Base-by-base conservation (phyloP, 2,797 vertebrate genomes). In the Danio tinwini region DNA sequence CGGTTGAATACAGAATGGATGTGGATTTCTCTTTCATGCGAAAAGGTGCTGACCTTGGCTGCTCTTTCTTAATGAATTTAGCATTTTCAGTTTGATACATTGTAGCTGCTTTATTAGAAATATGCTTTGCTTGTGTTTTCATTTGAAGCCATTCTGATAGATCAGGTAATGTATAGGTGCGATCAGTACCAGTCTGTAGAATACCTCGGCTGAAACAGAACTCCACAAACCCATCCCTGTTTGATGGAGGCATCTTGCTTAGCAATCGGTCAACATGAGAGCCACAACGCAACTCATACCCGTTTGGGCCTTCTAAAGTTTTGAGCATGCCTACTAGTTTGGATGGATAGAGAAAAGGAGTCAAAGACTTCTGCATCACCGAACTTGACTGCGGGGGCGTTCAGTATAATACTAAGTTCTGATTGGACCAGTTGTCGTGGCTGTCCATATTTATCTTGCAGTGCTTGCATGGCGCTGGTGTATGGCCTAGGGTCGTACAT, bases 311-410 rank as follows among this genome's bases (percentile, higher is more conserved):
- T 17, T 85, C 81, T 12, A 85, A 70, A 0, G 81, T 80, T 8
- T 7, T 53, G 8, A 84, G 71, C 84, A 86, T 85, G 9, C 82
- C 76, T 8, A 85, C 70, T 9, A 85, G 74, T 82, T 7, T 83
- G 75, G 4, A 88, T 52, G 0, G 85, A 85, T 0, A 82, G 14
- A n/a, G 71, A 58, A 12, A 85, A 86, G 9, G 16, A 37, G 29
- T 87, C 76, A 44, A 86, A 86, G 0, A 71, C 76, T 49, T 85
- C 65, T 9, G 75, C 44, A 52, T 87, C 81, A 0, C 82, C 70
- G 5, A 82, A 78, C 37, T 62, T 78, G 8, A 83, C 12, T 47
- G 78, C 19, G 12, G 59, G 65, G 9, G 78, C 29, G 10, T 82
- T 85, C 0, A 82, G 16, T 2, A 81, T 82, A 4, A 70, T 19